These are phyloP conservation scores for Diabrotica undecimpunctata DNA, from an alignment of 1,140 invertebrate genomes.

Conservation along the genomic window DNA sequence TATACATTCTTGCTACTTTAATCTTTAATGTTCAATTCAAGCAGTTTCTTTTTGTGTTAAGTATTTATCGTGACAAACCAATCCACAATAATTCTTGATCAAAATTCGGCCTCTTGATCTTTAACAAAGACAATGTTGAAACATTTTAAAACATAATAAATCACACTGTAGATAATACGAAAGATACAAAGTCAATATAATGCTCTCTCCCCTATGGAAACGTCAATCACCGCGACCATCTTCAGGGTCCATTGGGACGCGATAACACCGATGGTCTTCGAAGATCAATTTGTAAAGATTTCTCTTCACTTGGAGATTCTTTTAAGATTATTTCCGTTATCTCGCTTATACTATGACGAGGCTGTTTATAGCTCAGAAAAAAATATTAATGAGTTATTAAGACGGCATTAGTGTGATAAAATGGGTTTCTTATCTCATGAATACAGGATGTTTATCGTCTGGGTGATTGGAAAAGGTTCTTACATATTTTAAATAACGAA, in stretches of 20 bases:
- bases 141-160: neutral
- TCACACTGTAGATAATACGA: neutral
- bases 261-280: neutral
- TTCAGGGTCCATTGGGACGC: neutral
- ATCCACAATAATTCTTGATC: too few relatives aligned
- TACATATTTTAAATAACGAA: neutral
- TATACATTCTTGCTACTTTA: too few relatives aligned
- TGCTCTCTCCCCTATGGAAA: neutral
- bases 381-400: constrained; percentile 1
- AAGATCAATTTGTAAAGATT: constrained; percentile 3
- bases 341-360: neutral
- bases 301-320: neutral
- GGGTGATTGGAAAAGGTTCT: neutral
- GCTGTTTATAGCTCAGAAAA: neutral
- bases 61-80: too few relatives aligned
- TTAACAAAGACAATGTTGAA: too few relatives aligned
- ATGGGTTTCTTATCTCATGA: neutral
- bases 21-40: too few relatives aligned
- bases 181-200: neutral
- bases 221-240: neutral
- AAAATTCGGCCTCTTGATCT: too few relatives aligned
- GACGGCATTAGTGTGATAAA: neutral
- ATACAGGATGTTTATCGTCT: neutral
- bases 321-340: neutral
- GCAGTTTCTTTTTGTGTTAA: too few relatives aligned